Evolutionary conservation across 2,797 vertebrate genomes (phyloP).

Genomic region (Leptodactylus fallax): DNA sequence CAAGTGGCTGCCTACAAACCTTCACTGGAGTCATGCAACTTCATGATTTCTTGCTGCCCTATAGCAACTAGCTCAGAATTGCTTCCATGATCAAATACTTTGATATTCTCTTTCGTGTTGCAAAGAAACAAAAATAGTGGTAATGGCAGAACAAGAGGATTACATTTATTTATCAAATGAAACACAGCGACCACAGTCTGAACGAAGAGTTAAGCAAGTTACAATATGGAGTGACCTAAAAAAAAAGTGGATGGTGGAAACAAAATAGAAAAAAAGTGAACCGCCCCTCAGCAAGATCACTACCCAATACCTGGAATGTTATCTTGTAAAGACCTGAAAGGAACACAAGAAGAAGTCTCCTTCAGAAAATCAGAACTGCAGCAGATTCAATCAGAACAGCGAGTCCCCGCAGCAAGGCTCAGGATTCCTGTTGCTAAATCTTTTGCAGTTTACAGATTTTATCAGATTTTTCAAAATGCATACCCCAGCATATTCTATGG

Average conservation of each 20-base stretch:
- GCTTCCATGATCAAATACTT: background rate
- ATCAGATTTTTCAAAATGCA: background rate
- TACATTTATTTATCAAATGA: constrained; percentile 40
- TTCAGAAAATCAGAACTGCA: constrained; percentile 19
- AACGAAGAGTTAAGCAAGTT: constrained; percentile 20
- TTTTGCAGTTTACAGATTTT: constrained; percentile 9
- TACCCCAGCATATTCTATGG: background rate
- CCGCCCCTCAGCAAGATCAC: constrained; percentile 24
- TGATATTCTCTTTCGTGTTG: background rate
- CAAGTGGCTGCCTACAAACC: background rate
- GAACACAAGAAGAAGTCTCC: constrained; percentile 3
- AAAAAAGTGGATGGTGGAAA: constrained; percentile 32
- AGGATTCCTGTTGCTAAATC: constrained; percentile 50
- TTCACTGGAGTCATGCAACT: background rate
- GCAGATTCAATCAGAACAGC: constrained; percentile 28
- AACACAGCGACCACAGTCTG: constrained; percentile 41
- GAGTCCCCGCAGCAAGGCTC: background rate
- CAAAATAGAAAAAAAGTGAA: background rate
- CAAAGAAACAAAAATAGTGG: background rate
- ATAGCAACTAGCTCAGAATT: background rate
- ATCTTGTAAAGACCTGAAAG: constrained; percentile 10
- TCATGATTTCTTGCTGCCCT: background rate
- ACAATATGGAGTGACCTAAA: constrained; percentile 23
- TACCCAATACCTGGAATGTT: constrained; percentile 44
- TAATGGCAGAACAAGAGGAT: constrained; percentile 10